Evolutionary conservation across 1,140 invertebrate species (phyloP), one percentile per base, ranked within the genome.

Genomic region (Saccostrea echinata): DNA sequence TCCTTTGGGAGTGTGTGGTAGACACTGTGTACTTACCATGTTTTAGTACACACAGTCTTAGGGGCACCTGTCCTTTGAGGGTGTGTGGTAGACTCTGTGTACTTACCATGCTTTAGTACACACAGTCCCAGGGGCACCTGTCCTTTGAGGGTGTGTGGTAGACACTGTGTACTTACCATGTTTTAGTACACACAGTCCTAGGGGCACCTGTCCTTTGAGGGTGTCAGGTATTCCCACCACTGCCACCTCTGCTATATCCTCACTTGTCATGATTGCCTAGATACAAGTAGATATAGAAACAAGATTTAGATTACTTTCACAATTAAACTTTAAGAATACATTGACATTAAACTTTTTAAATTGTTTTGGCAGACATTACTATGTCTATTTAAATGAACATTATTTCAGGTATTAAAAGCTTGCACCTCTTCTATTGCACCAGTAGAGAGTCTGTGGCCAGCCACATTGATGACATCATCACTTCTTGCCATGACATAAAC

Each of bases 391-490:
- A 21, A 57, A 57, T 57, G 9, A 0, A 18, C 21, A 57, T 57
- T 57, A 4, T 21, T 57, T 21, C 55, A 16, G 16, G 8, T 61
- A 61, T 21, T 55, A 61, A 61, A 61, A 21, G 21, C 3, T 0
- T 13, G 1, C 16, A 95, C 95, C 93, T 99, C 98, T 94, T 99
- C 98, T 12, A 99, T 93, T 0, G 97, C 97, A 1, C 97, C 96
- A 0, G 98, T 98, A 0, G 97, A 98, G 16, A 99, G 95, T 71
- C 98, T 95, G 93, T 99, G 98, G 0, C 98, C 98, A 2, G 98
- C 97, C 0, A 99, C 98, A 93, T 99, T 99, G 86, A 99, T 99
- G n/a, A 99, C 97, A 94, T 99, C 98, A 95, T 99, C 98, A 86
- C 97, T 97, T 33, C 98, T 95, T 0, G 98, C 97, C 52, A 98